Percentiles rank a stretch among this genome's conserved stretches.
These are phyloP conservation scores for Scylla paramamosain DNA, from an alignment of 1,140 invertebrate genomes.

Conservation along the genomic window DNA sequence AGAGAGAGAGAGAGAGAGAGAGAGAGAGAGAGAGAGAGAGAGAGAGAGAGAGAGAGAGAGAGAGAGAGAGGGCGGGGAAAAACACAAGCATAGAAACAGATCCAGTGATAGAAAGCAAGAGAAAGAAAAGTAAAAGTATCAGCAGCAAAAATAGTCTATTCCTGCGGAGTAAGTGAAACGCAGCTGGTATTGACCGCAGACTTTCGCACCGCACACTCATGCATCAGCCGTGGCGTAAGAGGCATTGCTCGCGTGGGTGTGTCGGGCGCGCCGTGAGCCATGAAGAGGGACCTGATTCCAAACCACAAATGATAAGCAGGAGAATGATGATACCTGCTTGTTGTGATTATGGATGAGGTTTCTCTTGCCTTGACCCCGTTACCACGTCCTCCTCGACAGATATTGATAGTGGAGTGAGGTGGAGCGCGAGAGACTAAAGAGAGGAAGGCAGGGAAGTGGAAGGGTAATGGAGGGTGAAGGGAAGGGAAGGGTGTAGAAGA, in stretches of 20 bases:
- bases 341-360: background rate
- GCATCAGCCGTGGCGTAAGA: background rate
- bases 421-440: background rate
- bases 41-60: conserved; percentile 55
- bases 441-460: background rate
- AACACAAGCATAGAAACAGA: conserved; percentile 31
- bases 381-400: background rate
- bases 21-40: conserved; percentile 57
- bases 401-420: background rate
- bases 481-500: background rate
- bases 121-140: background rate
- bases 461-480: background rate
- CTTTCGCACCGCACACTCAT: background rate
- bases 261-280: background rate
- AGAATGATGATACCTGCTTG: background rate
- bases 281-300: background rate
- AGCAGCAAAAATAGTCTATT: background rate
- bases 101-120: background rate
- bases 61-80: conserved; percentile 32
- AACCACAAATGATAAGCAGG: background rate
- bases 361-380: background rate
- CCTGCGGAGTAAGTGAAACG: background rate
- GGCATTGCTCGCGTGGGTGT: background rate
- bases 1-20: conserved; percentile 50
- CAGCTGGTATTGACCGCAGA: background rate